Base-by-base conservation (phyloP, 2,888 invertebrate species). In the Lepidochitona cinerea region DNA sequence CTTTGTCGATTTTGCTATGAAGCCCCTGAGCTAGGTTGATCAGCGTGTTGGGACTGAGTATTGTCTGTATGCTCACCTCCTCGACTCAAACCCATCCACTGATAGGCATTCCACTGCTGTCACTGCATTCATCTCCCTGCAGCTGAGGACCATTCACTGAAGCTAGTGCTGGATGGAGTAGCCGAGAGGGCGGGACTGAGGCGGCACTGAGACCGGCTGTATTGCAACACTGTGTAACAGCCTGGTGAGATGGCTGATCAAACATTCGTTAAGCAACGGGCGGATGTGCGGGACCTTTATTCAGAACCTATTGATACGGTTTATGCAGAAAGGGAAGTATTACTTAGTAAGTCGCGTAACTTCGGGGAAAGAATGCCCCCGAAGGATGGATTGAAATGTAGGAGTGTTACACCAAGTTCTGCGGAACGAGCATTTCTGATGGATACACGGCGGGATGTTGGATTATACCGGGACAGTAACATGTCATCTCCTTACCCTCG, bases 361-460 rank as follows among this genome's bases (percentile, higher is more conserved):
- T 59, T 59, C 29, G 59, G 59, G 32, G 59, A 59, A 14, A 59
- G 59, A 26, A 59, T 59, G 59, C 59, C 59, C 26, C 59, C 59
- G 29, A 59, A 29, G 26, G 59, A 59, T 23, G 59, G 59, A 2
- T 59, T 23, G 23, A 59, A 59, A 26, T 59, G 59, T 26, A 23
- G 59, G 4, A 29, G 23, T 29, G 26, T 14, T 32, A 59, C 59
- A 29, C 59, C 59, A 4, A 59, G 59, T 59, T 59, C 59, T 1
- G 59, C 29, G 29, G 59, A 59, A 14, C 29, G 59, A 29, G 29
- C 29, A 14, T 59, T 59, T 59, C 29, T 59, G 12, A 32, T 29
- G 12, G 59, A 59, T 59, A 23, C 59, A 2, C 18, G 59, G 4
- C 59, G 59, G 23, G 59, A 59, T 59, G 14, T 59, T 4, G 59